Percentiles rank a stretch among this genome's conserved stretches.
Conservation (phyloP, 2,888 invertebrate genomes). For the Amphipoea oculea region DNA sequence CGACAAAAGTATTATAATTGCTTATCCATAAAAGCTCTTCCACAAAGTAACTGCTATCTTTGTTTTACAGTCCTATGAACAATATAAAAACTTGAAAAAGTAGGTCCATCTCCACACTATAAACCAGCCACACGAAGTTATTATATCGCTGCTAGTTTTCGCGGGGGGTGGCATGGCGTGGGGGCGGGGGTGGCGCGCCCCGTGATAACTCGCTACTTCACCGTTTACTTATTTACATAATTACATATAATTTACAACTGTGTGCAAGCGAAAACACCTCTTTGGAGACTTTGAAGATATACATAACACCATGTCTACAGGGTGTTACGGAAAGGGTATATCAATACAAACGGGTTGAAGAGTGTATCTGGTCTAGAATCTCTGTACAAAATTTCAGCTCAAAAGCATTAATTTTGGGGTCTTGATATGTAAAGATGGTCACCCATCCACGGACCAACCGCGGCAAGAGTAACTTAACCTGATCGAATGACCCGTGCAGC, state of each 20-base stretch:
- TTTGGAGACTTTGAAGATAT: slow-evolving; percentile 30
- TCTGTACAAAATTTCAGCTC: too few species aligned
- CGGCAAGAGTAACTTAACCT: too few species aligned
- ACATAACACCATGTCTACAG: neutral
- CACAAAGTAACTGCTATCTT: too few species aligned
- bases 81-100: neutral
- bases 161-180: slow-evolving; percentile 72
- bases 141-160: slow-evolving; percentile 88
- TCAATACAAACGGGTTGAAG: too few species aligned
- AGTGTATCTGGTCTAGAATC: too few species aligned
- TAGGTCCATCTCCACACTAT: slow-evolving; percentile 72
- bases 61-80: too few species aligned
- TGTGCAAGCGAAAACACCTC: slow-evolving; percentile 65
- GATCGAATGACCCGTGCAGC: neutral
- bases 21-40: too few species aligned
- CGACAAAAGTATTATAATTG: too few species aligned
- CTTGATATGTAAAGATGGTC: neutral
- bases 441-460: neutral
- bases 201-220: slow-evolving; percentile 81
- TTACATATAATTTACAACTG: slow-evolving; percentile 81
- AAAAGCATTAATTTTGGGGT: too few species aligned
- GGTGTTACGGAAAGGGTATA: too few species aligned
- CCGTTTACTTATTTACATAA: slow-evolving; percentile 88
- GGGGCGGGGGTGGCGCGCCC: slow-evolving; percentile 59
- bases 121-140: slow-evolving; percentile 81